phyloP scores from a whole-genome alignment of 1,140 invertebrate species.

The Holcopasites calliopsidis region DNA sequence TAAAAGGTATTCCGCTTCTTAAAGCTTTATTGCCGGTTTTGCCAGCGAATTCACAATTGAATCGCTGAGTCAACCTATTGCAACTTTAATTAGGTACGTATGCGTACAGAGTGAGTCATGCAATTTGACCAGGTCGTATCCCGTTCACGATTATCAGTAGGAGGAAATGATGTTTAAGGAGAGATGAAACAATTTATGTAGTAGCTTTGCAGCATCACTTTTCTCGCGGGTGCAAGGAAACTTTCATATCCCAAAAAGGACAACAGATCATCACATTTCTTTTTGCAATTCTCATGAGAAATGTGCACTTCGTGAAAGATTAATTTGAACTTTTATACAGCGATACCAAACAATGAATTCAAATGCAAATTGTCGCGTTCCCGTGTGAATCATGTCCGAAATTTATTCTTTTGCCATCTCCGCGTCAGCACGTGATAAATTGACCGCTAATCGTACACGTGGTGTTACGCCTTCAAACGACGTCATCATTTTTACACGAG shows the following conservation, averaged over 20 bases:
- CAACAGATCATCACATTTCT: too few relatives aligned
- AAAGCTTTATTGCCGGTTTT: neutral
- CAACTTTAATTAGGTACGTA: neutral
- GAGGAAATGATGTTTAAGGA: neutral
- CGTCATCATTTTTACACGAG: too few relatives aligned
- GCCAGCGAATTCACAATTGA: neutral
- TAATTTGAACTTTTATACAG: neutral
- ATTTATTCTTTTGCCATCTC: constrained; percentile 2
- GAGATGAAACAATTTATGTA: neutral
- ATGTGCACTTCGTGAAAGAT: neutral
- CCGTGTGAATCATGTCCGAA: neutral
- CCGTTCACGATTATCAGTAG: neutral
- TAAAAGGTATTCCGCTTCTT: neutral
- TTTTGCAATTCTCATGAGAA: too few relatives aligned
- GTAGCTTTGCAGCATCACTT: too few relatives aligned
- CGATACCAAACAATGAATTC: neutral
- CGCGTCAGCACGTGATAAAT: neutral
- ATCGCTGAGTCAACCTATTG: neutral
- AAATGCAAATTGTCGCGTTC: constrained; percentile 6
- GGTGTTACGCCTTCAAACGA: neutral
- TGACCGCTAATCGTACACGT: neutral
- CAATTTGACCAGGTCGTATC: neutral
- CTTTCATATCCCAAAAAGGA: too few relatives aligned
- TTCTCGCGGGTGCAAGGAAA: too few relatives aligned
- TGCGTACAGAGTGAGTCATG: neutral